A percentile compares a stretch with the other conserved stretches of the same genome.
Conservation (phyloP, 2,888 invertebrate species). For the Ecdyonurus torrentis region DNA sequence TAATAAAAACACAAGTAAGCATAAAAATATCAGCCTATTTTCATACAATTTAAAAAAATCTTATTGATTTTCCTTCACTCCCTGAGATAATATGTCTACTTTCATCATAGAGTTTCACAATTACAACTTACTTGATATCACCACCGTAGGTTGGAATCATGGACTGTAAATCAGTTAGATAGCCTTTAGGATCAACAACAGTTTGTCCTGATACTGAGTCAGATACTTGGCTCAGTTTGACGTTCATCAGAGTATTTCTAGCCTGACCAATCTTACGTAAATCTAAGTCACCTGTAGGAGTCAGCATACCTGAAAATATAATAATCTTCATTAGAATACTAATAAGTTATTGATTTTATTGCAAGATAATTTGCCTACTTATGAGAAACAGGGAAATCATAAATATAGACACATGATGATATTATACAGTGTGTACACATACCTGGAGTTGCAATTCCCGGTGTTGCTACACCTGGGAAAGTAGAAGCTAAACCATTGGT, state of each 20-base stretch:
- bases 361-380: too few species aligned
- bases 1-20: too few species aligned
- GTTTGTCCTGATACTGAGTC: conserved; percentile 99
- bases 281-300: conserved; percentile 66
- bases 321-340: too few species aligned
- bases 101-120: too few species aligned
- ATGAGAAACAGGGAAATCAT: too few species aligned
- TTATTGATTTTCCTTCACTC: too few species aligned
- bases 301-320: conserved; percentile 25
- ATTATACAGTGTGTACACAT: too few species aligned
- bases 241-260: conserved; percentile 96
- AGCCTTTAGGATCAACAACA: conserved; percentile 98
- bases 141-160: conserved; percentile 99
- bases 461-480: conserved; percentile 39
- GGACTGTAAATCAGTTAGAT: conserved; percentile 96
- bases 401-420: too few species aligned
- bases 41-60: too few species aligned
- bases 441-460: conserved; percentile 69
- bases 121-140: conserved; percentile 57
- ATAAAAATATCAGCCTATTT: too few species aligned
- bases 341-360: too few species aligned
- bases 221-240: conserved; percentile 91
- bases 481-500: conserved; percentile 63
- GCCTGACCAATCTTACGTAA: conserved; percentile 98
- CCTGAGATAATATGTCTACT: too few species aligned